Base-by-base conservation (phyloP, 2,113 vertebrate genomes). In the Chaetodon trifascialis region DNA sequence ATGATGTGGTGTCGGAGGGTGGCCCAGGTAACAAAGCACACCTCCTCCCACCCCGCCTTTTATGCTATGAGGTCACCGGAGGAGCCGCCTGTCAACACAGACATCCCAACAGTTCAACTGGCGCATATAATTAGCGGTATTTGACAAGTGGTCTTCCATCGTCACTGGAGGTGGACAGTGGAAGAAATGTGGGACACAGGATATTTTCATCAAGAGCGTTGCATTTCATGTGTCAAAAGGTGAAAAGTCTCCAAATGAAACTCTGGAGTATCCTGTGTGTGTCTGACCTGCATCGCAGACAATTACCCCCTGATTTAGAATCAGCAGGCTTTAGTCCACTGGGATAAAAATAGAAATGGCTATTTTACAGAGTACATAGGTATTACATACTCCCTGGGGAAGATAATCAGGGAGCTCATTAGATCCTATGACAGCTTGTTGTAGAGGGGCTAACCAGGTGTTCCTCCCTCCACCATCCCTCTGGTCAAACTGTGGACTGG, bases 391-490 rank as follows among this genome's bases (percentile, higher is more conserved):
- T 91, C 95, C 88, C 89, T 3, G n/a, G 87, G 87, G 92, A 92
- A 58, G 84, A 89, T 73, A 94, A 94, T 94, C 93, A 95, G 83
- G 83, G 69, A 84, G 80, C 73, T 89, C 87, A 86, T 92, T 92
- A 90, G 88, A 79, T 88, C 59, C 76, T 72, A 58, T 91, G 90
- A 94, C 86, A 87, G 89, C 82, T 85, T 88, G 86, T 83, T 84
- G 82, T n/a, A 76, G 67, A 80, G 81, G 82, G 80, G 71, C 82
- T 84, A 74, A 75, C 87, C 92, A 94, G 87, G 93, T 93, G 93
- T 78, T 59, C 78, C 47, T 76, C 84, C 51, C 82, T 77, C 67
- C 73, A 55, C 66, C 40, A 72, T 79, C 85, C 85, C 83, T 75
- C 40, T 79, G 83, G 81, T 88, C 79, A 73, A 84, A 79, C 79